Evolutionary conservation across 2,113 vertebrate species (phyloP).

Genomic region (Otolemur garnettii): DNA sequence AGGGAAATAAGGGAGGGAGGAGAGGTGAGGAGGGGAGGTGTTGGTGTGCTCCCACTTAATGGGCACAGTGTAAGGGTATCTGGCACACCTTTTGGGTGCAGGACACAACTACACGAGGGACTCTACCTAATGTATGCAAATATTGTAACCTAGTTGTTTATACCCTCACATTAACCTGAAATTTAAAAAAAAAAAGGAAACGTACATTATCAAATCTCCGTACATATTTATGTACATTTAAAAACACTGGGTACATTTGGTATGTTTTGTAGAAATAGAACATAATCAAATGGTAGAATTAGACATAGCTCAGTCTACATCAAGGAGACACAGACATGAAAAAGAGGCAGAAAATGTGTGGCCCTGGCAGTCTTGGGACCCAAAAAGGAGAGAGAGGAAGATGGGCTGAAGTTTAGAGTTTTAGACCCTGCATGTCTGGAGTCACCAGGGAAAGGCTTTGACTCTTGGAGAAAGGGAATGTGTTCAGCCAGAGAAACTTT

Average conservation of each 20-base stretch:
- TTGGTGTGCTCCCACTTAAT: too few species aligned
- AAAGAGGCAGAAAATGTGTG: neutral
- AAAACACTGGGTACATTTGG: neutral
- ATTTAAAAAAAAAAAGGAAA: neutral
- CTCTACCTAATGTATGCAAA: too few species aligned
- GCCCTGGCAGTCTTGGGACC: neutral
- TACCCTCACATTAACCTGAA: too few species aligned
- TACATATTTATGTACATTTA: neutral
- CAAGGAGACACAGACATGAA: neutral
- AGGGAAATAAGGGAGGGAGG: too few species aligned
- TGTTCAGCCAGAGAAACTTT: neutral
- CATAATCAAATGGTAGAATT: neutral
- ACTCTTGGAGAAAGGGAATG: neutral
- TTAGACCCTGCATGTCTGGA: neutral
- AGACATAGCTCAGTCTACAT: neutral
- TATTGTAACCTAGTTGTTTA: too few species aligned
- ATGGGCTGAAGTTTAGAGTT: neutral
- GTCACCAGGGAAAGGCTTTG: neutral
- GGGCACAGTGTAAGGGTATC: too few species aligned
- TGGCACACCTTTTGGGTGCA: too few species aligned
- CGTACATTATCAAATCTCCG: neutral
- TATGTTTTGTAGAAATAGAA: conserved; percentile 21
- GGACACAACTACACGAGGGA: too few species aligned
- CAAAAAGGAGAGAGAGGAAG: neutral
- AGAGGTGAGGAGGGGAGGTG: too few species aligned